Conservation (phyloP, 2,113 vertebrate genomes). For the Chrysochloris asiatica region DNA sequence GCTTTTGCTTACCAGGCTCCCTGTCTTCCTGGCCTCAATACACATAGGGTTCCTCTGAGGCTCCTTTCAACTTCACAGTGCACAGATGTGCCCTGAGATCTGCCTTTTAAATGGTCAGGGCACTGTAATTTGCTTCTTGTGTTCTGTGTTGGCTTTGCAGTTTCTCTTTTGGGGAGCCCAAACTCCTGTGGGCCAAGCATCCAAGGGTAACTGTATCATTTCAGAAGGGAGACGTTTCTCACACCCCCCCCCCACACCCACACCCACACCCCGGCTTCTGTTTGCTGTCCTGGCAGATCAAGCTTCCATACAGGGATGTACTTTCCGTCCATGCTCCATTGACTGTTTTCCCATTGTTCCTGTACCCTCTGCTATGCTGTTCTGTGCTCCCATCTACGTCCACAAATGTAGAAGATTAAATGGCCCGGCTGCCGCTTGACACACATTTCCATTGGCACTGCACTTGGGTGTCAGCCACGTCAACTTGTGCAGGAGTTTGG, state of each 20-base stretch:
- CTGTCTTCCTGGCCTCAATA: not conserved
- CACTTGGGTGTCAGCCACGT: not conserved
- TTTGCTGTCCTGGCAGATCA: fast-evolving
- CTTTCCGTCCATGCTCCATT: no score
- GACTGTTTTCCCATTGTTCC: no score
- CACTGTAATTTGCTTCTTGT: not conserved
- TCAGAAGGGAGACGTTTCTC: not conserved
- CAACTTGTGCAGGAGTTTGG: no score
- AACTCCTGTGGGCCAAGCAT: no score
- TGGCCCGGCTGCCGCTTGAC: no score
- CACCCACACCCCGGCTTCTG: not conserved
- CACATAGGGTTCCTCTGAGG: not conserved
- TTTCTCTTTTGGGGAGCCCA: not conserved
- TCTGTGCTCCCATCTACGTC: not conserved
- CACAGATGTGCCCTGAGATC: not conserved
- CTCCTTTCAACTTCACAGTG: not conserved
- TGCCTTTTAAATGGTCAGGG: slow-evolving; percentile 43
- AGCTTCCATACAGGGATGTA: no score
- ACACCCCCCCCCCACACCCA: no score
- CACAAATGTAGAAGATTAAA: not conserved
- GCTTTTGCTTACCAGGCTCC: not conserved
- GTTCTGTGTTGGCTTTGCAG: not conserved
- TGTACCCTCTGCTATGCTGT: no score
- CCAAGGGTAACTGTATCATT: not conserved
- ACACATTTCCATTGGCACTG: not conserved